These are phyloP conservation scores for Scaptomyza reducta DNA, from an alignment of 2,888 invertebrate species.

Conservation along the genomic window DNA sequence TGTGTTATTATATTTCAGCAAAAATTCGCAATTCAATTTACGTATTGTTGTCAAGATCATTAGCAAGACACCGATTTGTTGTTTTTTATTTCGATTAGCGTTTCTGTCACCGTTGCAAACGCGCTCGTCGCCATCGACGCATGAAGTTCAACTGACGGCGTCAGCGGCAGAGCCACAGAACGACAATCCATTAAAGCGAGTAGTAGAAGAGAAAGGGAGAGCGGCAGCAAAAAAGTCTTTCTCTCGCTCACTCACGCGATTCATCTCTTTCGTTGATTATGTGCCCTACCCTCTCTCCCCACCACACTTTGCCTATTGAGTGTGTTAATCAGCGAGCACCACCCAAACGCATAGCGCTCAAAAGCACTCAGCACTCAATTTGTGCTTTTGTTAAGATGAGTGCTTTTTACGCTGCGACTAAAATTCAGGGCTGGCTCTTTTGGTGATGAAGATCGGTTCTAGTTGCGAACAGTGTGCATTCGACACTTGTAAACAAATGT, in stretches of 20 bases:
- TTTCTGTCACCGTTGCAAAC: slow-evolving; percentile 34
- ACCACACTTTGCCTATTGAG: slow-evolving; percentile 1
- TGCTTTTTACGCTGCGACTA: slow-evolving; percentile 29
- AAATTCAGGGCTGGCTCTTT: slow-evolving; percentile 5
- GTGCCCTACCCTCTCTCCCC: not conserved
- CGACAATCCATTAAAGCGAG: slow-evolving; percentile 18
- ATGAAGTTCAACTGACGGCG: slow-evolving; percentile 65
- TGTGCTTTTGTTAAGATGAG: slow-evolving; percentile 34
- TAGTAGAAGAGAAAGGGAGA: slow-evolving; percentile 25
- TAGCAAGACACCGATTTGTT: slow-evolving; percentile 17
- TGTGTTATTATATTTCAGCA: slow-evolving; percentile 1
- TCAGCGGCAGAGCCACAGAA: slow-evolving; percentile 29
- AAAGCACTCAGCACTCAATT: slow-evolving; percentile 19
- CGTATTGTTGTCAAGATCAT: slow-evolving; percentile 39
- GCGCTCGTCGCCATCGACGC: slow-evolving; percentile 62
- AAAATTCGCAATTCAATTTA: slow-evolving; percentile 11
- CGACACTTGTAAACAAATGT: slow-evolving; percentile 28
- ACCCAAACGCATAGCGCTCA: slow-evolving; percentile 17
- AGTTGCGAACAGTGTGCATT: slow-evolving; percentile 26
- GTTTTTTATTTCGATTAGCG: not conserved
- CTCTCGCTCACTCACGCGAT: slow-evolving; percentile 6
- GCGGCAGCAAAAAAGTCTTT: slow-evolving; percentile 4
- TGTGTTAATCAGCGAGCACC: slow-evolving; percentile 25
- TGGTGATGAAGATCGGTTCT: slow-evolving; percentile 22
- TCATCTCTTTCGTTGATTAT: slow-evolving; percentile 18